phyloP scores from a whole-genome alignment of 2,113 vertebrate genomes.

The Serinus canaria region DNA sequence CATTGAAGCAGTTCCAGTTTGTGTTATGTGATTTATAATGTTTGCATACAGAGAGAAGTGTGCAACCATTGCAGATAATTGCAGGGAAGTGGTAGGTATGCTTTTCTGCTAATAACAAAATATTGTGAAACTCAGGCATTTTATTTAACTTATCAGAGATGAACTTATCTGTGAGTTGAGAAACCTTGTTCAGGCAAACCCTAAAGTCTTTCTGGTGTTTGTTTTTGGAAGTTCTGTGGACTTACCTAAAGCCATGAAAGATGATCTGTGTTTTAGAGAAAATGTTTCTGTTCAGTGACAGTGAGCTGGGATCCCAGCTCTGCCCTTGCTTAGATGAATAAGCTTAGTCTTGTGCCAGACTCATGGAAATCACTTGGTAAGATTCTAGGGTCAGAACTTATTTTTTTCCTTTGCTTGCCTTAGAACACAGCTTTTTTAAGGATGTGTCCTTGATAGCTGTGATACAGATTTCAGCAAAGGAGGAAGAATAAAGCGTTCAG shows the following conservation, averaged over 20 bases:
- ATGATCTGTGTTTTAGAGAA: not conserved
- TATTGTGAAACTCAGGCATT: not conserved
- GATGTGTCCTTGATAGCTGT: not conserved
- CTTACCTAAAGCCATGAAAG: not conserved
- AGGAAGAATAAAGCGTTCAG: not conserved
- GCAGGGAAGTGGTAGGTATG: not conserved
- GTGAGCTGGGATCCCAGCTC: not conserved
- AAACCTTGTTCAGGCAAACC: not conserved
- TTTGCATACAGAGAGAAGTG: not conserved
- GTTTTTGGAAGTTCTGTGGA: not conserved
- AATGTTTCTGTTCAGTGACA: not conserved
- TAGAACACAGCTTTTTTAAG: not conserved
- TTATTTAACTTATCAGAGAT: not conserved
- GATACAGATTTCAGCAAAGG: not conserved
- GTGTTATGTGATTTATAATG: not conserved
- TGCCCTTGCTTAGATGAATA: not conserved
- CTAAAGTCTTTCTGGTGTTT: not conserved
- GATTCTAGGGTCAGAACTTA: not conserved
- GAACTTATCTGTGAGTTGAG: not conserved
- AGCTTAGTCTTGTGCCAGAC: not conserved
- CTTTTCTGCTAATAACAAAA: not conserved
- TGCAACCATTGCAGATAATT: not conserved
- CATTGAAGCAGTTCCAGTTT: not conserved
- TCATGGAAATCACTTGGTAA: not conserved
- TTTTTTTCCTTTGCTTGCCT: not conserved